A percentile compares a stretch with the other conserved stretches of the same genome.
Evolutionary conservation across 2,888 invertebrate genomes (phyloP).

Genomic region (Apamea sordens): DNA sequence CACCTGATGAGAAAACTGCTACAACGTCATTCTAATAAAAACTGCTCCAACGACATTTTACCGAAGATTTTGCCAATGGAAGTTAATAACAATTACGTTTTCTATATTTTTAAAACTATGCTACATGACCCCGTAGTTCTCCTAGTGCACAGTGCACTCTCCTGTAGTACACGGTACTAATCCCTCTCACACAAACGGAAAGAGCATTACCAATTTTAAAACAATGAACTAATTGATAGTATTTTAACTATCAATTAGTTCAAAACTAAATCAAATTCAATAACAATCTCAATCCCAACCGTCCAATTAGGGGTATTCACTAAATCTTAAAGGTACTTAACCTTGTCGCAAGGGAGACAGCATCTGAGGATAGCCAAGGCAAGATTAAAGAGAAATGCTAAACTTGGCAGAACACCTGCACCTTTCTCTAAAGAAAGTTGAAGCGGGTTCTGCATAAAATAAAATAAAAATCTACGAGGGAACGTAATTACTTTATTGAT

Average conservation of each 20-base stretch:
- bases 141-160: no score
- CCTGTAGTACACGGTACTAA: no score
- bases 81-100: background rate
- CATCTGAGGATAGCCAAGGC: conserved; percentile 44
- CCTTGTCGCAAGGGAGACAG: conserved; percentile 32
- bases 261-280: conserved; percentile 22
- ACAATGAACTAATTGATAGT: background rate
- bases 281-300: background rate
- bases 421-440: conserved; percentile 27
- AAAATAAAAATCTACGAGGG: conserved; percentile 35
- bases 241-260: background rate
- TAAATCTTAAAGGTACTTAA: conserved; percentile 40
- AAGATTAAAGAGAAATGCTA: conserved; percentile 54
- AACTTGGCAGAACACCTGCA: conserved; percentile 58
- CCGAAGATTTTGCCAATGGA: no score
- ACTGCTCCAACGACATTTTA: no score
- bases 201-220: background rate
- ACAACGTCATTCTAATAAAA: background rate
- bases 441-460: background rate
- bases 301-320: conserved; percentile 36
- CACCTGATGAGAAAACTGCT: background rate
- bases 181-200: background rate
- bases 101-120: background rate
- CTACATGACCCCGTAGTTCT: background rate
- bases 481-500: conserved; percentile 26